These are phyloP conservation scores for Epirrhoe alternata DNA, from an alignment of 2,888 invertebrate genomes.

Conservation along the genomic window DNA sequence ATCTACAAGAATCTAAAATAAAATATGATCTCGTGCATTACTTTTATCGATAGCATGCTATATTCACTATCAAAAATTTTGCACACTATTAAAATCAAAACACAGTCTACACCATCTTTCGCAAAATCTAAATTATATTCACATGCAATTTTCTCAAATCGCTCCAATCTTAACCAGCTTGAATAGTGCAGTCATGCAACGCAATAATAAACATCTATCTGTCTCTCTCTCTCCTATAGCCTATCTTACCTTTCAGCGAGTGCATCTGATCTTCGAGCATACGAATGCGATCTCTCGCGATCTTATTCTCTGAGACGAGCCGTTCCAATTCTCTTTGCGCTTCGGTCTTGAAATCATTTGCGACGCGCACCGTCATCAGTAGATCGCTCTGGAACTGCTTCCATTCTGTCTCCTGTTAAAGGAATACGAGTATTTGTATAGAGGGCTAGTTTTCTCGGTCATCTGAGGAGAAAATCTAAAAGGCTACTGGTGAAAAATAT, in stretches of 20 bases:
- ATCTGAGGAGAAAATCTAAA: too few species aligned
- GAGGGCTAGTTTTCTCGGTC: too few species aligned
- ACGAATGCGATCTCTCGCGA: constrained; percentile 90
- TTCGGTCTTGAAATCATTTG: constrained; percentile 98
- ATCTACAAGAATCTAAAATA: constrained; percentile 8
- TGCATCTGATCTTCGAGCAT: constrained; percentile 92
- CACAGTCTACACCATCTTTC: neutral
- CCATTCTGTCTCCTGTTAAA: constrained; percentile 92
- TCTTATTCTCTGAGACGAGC: constrained; percentile 92
- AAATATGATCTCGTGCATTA: constrained; percentile 1
- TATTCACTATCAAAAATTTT: neutral
- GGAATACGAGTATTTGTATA: too few species aligned
- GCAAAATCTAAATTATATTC: neutral
- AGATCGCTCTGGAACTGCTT: constrained; percentile 97
- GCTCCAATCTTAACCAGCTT: too few species aligned
- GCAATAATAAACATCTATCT: constrained; percentile 22
- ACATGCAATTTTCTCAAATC: neutral
- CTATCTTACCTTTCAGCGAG: constrained; percentile 88
- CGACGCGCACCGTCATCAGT: constrained; percentile 96
- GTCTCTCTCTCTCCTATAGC: constrained; percentile 20
- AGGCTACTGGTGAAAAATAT: too few species aligned
- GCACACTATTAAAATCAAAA: neutral
- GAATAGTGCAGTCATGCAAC: constrained; percentile 11
- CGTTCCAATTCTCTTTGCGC: constrained; percentile 93
- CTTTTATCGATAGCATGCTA: constrained; percentile 19